phyloP scores from a whole-genome alignment of 2,888 invertebrate species.

The Orthosia gothica region DNA sequence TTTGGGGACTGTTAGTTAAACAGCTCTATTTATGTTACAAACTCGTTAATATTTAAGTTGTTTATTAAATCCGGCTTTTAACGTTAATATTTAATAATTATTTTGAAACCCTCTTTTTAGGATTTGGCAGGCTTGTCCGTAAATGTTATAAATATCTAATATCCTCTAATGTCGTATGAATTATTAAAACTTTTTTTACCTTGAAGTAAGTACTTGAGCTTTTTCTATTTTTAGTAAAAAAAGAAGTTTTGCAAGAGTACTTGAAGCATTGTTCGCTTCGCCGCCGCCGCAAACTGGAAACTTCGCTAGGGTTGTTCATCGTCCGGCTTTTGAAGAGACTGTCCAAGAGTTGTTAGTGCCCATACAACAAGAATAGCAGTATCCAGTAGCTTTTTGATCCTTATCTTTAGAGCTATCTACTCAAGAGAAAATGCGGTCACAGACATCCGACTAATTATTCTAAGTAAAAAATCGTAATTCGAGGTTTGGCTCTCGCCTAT shows the following conservation, averaged over 20 bases:
- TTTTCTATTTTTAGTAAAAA: slow-evolving; percentile 1
- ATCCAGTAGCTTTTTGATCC: no score
- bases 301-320: slow-evolving; percentile 4
- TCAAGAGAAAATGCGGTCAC: no score
- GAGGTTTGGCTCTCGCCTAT: no score
- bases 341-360: slow-evolving; percentile 5
- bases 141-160: slow-evolving; percentile 5
- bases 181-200: neutral
- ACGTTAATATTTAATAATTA: neutral
- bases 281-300: slow-evolving; percentile 14
- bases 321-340: slow-evolving; percentile 16
- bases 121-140: neutral
- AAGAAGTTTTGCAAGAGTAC: slow-evolving; percentile 10
- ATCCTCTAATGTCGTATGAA: neutral
- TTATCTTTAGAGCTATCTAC: no score
- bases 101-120: neutral
- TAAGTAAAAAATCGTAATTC: no score
- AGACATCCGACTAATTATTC: no score
- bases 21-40: neutral
- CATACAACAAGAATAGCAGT: slow-evolving; percentile 34
- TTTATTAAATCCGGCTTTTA: neutral
- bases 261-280: slow-evolving; percentile 40
- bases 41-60: no score
- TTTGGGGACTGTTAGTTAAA: neutral
- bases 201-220: neutral